These are phyloP conservation scores for Hyles vespertilio DNA, from an alignment of 1,140 invertebrate genomes.

Conservation along the genomic window DNA sequence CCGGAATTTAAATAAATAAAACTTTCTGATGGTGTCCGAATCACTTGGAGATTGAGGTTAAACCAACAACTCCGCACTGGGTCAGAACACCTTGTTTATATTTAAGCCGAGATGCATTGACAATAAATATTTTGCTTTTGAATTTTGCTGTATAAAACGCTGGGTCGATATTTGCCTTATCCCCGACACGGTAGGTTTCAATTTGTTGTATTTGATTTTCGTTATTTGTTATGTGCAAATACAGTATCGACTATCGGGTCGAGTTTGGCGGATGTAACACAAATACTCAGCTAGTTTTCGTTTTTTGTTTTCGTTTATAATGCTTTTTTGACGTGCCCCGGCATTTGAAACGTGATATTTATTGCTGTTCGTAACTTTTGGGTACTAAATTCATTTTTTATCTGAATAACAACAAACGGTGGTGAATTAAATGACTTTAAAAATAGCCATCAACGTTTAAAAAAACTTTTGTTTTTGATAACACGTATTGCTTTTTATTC, in stretches of 20 bases:
- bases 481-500: no score
- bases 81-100: conserved; percentile 31
- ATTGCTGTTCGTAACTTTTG: no score
- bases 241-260: background rate
- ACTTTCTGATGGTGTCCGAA: no score
- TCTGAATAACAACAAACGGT: no score
- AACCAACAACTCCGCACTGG: conserved; percentile 9
- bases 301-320: no score
- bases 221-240: conserved; percentile 28
- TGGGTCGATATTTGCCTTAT: conserved; percentile 37
- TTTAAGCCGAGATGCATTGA: conserved; percentile 33
- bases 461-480: no score
- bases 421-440: no score
- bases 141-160: conserved; percentile 47
- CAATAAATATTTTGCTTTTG: conserved; percentile 62
- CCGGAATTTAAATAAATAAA: background rate
- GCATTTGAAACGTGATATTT: no score
- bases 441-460: no score
- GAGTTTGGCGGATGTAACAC: background rate
- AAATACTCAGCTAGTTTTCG: no score
- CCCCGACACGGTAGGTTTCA: conserved; percentile 41
- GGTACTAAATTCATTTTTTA: no score
- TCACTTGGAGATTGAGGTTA: conserved; percentile 2
- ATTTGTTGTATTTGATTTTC: conserved; percentile 61
- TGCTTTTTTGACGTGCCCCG: no score